Evolutionary conservation across 2,113 vertebrate genomes (phyloP).

Genomic region (Gallinago paraguaiae): DNA sequence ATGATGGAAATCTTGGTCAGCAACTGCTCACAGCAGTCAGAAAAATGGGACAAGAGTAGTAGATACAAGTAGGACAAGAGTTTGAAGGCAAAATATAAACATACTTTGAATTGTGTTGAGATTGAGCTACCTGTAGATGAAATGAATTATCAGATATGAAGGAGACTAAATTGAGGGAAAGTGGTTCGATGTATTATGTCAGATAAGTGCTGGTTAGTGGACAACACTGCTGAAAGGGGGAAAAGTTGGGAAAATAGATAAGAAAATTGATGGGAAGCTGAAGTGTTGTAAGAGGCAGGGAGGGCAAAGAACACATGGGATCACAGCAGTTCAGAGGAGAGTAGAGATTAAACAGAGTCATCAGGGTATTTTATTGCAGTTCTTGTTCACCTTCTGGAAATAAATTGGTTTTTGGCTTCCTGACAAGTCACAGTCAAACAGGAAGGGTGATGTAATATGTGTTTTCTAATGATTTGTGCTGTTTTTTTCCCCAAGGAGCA

Average conservation of each 20-base stretch:
- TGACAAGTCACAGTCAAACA: not conserved
- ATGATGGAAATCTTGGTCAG: not conserved
- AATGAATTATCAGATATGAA: not conserved
- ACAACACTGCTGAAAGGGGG: not conserved
- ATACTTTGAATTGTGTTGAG: not conserved
- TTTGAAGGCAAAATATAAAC: not conserved
- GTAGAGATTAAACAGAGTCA: not conserved
- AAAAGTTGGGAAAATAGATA: not conserved
- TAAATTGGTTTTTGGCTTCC: not conserved
- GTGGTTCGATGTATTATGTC: not conserved
- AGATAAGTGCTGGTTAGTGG: not conserved
- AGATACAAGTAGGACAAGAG: not conserved
- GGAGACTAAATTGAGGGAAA: not conserved
- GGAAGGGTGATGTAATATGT: not conserved
- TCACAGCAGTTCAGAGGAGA: not conserved
- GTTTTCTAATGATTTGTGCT: constrained; percentile 6
- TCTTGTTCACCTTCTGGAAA: constrained; percentile 20
- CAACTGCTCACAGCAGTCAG: not conserved
- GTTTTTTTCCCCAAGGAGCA: not conserved
- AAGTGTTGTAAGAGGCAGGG: not conserved
- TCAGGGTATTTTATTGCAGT: not conserved
- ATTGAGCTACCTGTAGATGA: not conserved
- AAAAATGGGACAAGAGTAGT: not conserved
- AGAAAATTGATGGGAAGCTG: not conserved
- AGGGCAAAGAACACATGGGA: not conserved